These are phyloP conservation scores for Cryptocheilus praepositus DNA, from an alignment of 2,888 invertebrate species.

Conservation along the genomic window DNA sequence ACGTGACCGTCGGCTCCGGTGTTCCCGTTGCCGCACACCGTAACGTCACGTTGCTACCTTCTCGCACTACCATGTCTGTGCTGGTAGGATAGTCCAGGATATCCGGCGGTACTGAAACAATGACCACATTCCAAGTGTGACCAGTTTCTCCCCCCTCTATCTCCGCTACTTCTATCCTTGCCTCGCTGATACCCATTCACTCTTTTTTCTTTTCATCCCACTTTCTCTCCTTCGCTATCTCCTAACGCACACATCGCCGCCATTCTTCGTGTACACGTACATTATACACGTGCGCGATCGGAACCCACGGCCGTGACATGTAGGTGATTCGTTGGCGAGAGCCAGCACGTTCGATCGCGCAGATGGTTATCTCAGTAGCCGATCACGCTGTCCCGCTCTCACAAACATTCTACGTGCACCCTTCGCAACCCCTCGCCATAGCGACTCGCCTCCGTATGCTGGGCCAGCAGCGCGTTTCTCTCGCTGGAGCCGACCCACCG, in stretches of 20 bases:
- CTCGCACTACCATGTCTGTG: constrained; percentile 89
- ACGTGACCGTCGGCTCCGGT: constrained; percentile 89
- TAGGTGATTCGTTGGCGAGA: too few species aligned
- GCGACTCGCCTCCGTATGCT: background rate
- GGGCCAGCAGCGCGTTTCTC: background rate
- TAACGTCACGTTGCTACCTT: constrained; percentile 90
- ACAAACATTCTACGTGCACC: constrained; percentile 41
- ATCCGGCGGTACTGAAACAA: constrained; percentile 86
- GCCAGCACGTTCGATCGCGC: background rate
- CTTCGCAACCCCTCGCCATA: background rate
- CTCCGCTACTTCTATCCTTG: background rate
- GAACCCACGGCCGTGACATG: background rate
- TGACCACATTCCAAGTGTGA: constrained; percentile 45
- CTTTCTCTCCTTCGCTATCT: background rate
- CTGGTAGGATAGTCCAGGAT: constrained; percentile 91
- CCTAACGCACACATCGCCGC: background rate
- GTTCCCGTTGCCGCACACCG: constrained; percentile 92
- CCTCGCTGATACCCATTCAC: background rate
- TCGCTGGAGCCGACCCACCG: background rate
- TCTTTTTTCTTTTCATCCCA: background rate
- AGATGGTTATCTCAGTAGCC: constrained; percentile 4
- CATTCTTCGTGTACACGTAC: background rate
- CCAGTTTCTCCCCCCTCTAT: constrained; percentile 2
- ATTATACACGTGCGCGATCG: background rate
- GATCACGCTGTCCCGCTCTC: constrained; percentile 33